These are phyloP conservation scores for Acipenser transmontanus DNA, from an alignment of 2,797 vertebrate genomes.

Conservation along the genomic window DNA sequence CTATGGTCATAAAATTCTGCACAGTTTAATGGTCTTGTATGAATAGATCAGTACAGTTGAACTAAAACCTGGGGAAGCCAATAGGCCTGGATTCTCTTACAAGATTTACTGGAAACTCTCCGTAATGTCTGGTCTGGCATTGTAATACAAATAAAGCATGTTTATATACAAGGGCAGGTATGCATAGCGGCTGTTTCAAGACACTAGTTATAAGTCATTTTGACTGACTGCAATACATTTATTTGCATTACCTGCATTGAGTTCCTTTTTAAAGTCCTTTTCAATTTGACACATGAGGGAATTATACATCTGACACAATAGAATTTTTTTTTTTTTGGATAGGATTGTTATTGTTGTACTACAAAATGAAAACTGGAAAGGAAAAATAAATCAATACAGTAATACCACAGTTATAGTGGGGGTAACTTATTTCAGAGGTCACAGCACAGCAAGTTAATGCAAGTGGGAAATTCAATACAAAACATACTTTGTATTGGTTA, in stretches of 20 bases:
- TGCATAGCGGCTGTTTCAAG: too few relatives aligned
- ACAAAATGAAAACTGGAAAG: conserved; percentile 67
- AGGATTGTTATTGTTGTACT: conserved; percentile 71
- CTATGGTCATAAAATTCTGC: background rate
- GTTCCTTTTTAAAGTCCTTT: too few relatives aligned
- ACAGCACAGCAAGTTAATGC: conserved; percentile 62
- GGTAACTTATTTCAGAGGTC: conserved; percentile 60
- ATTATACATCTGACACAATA: conserved; percentile 30
- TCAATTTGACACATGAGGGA: too few relatives aligned
- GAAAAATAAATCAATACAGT: conserved; percentile 72
- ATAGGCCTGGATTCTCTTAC: too few relatives aligned
- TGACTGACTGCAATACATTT: too few relatives aligned
- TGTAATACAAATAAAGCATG: too few relatives aligned
- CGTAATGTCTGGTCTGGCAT: too few relatives aligned
- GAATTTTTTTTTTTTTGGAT: conserved; percentile 48
- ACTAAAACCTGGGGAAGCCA: too few relatives aligned
- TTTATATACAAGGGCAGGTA: too few relatives aligned
- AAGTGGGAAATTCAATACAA: conserved; percentile 66
- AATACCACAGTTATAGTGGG: conserved; percentile 71
- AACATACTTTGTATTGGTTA: conserved; percentile 40
- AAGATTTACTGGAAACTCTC: too few relatives aligned
- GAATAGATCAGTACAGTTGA: background rate
- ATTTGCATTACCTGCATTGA: too few relatives aligned
- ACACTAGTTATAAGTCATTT: too few relatives aligned
- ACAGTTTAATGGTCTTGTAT: background rate